Evolutionary conservation across 2,888 invertebrate genomes (phyloP), one percentile per base, ranked within the genome.

Genomic region (Athrips mouffetella): DNA sequence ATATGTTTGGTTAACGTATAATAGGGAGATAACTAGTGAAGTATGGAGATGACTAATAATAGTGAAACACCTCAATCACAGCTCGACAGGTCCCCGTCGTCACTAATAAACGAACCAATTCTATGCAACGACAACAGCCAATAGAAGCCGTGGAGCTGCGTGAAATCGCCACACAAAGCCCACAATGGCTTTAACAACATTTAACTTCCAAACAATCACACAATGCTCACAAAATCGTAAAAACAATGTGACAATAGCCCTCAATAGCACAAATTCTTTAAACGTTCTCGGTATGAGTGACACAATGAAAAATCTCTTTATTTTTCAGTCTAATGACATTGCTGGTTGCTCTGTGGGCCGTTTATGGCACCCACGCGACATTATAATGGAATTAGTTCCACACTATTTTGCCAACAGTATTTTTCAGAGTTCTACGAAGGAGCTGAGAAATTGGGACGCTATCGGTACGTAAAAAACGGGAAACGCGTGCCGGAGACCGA

Each of bases 351-450:
- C 83, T 86, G 86, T 85, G 85, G 85, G 60, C 54, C 71, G 56
- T 87, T 86, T 87, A 86, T 80, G 80, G 77, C 71, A 70, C 77
- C 88, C 88, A 88, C 88, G 88, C 88, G 88, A 84, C 88, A 79
- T 69, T 71, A 83, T 79, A 83, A 82, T 79, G 67, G 67, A 70
- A 88, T 88, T 87, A 75, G 86, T 87, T 86, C 77, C 88, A 86
- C 85, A 86, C 75, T 81, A 73, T 87, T 85, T 84, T 86, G 83
- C 73, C 82, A 84, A 81, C 80, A 83, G 61, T 60, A 58, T 68
- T 73, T 62, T 66, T 68, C 59, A 58, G 57, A 60, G 55, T 87
- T 88, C 87, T 73, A 62, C 73, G 87, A 87, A 87, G 64, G 62
- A 55, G 49, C 51, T 64, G 73, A 72, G 73, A 79, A 80, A 83